Base-by-base conservation (phyloP, 2,888 invertebrate species). In the Apotomis capreana region DNA sequence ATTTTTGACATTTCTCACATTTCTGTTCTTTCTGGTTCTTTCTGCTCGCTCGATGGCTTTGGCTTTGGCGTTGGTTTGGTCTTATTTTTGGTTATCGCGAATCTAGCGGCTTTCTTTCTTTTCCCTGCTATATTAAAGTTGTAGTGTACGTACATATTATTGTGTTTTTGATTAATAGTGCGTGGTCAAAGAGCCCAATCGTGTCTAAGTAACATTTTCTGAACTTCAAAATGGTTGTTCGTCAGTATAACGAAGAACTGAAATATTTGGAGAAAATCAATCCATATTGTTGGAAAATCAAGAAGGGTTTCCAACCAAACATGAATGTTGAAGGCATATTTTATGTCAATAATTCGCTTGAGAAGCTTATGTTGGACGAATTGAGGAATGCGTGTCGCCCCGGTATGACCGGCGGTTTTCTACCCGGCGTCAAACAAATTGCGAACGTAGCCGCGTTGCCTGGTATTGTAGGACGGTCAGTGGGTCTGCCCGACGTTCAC, bases 301-400 rank as follows among this genome's bases (percentile, higher is more conserved):
- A 99, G 84, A 99, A 98, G 87, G 99, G 99, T 4, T 99, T 99
- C 89, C 99, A 99, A 84, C 99, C 99, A 0, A 99, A 99, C 83
- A 99, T 99, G 99, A 99, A 98, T 82, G 99, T 99, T 10, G 99
- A 99, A 91, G 99, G 99, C 15, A 93, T 97, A 44, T 99, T 99
- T 90, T 99, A 99, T 89, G 99, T 99, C 0, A 99, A 99, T 85
- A 94, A 94, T 74, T 95, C 95, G 5, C 93, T 99, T 78, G 99
- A 99, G 88, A 96, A 96, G 80, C 94, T 99, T 3, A 99, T 99
- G 99, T 95, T 99, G 85, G 99, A 99, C 58, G 99, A 99, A 88
- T 90, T 99, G 76, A 94, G 95, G 80, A 98, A 98, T 88, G 94
- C 98, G 0, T 98, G 98, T 85, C 95, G 97, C 57, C 97, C 97